Conservation (phyloP, 1,140 invertebrate genomes). For the Drosophila subobscura region DNA sequence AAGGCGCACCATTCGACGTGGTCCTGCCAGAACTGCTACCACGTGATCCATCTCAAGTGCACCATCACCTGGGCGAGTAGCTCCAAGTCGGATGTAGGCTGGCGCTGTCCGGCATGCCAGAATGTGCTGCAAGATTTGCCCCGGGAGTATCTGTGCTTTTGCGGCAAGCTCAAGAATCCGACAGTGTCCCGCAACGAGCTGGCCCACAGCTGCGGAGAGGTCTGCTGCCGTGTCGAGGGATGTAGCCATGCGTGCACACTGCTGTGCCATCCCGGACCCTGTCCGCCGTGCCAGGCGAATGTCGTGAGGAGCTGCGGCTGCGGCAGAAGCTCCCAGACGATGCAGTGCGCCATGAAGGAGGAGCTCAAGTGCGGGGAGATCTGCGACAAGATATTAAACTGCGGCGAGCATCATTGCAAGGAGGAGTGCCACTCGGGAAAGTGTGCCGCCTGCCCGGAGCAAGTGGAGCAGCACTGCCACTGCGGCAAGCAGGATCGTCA, state of each 20-base stretch:
- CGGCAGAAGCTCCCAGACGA: slow-evolving; percentile 87
- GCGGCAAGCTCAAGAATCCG: slow-evolving; percentile 90
- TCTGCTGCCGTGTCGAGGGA: slow-evolving; percentile 88
- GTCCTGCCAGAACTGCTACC: slow-evolving; percentile 95
- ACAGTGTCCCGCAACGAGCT: slow-evolving; percentile 89
- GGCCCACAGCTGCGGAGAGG: slow-evolving; percentile 95
- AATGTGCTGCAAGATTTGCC: slow-evolving; percentile 88
- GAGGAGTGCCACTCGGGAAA: slow-evolving; percentile 90
- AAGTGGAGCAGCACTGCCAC: slow-evolving; percentile 85
- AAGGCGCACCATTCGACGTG: slow-evolving; percentile 92
- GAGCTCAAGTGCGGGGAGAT: slow-evolving; percentile 89
- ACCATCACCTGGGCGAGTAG: slow-evolving; percentile 95
- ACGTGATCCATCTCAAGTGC: slow-evolving; percentile 95
- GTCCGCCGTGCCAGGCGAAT: slow-evolving; percentile 90
- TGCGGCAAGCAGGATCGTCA: slow-evolving; percentile 83
- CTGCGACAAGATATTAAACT: slow-evolving; percentile 90
- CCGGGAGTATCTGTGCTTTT: slow-evolving; percentile 92
- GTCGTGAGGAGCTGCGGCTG: slow-evolving; percentile 89
- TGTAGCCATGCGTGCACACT: slow-evolving; percentile 94
- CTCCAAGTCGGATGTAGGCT: slow-evolving; percentile 90
- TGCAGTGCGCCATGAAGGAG: slow-evolving; percentile 89
- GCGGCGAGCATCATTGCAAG: slow-evolving; percentile 90
- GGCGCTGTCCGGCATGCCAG: slow-evolving; percentile 97
- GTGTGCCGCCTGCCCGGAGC: slow-evolving; percentile 88
- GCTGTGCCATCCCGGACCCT: slow-evolving; percentile 95